Percentiles rank a stretch among this genome's conserved stretches.
phyloP scores from a whole-genome alignment of 2,797 vertebrate species.

The Pipistrellus nathusii region DNA sequence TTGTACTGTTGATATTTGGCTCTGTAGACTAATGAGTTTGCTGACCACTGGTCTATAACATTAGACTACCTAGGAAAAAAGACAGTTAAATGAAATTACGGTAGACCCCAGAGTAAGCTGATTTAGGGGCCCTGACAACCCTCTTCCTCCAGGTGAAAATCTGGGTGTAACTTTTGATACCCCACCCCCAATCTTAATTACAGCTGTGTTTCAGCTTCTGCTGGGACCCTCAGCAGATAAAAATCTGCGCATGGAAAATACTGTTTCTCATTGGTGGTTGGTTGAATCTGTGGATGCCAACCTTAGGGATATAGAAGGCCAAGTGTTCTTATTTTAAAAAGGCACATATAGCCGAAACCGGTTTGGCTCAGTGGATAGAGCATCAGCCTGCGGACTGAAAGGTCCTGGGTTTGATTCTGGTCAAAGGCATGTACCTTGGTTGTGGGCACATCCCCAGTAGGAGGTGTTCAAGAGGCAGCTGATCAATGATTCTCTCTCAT shows the following conservation, averaged over 20 bases:
- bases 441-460: too few relatives aligned
- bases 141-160: not conserved
- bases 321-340: not conserved
- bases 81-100: constrained; percentile 28
- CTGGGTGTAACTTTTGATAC: not conserved
- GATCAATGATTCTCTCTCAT: too few relatives aligned
- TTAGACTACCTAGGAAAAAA: not conserved
- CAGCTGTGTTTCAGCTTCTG: not conserved
- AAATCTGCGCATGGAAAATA: not conserved
- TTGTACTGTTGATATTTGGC: too few relatives aligned
- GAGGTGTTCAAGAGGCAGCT: too few relatives aligned
- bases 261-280: not conserved
- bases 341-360: too few relatives aligned
- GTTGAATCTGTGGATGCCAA: not conserved
- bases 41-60: not conserved
- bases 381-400: too few relatives aligned
- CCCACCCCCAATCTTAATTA: not conserved
- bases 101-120: not conserved
- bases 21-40: too few relatives aligned
- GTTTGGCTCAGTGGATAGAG: too few relatives aligned
- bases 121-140: not conserved
- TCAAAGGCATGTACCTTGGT: too few relatives aligned
- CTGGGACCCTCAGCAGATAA: too few relatives aligned
- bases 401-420: too few relatives aligned
- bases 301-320: not conserved